phyloP scores from a whole-genome alignment of 2,797 vertebrate species.

The Ficedula albicollis region DNA sequence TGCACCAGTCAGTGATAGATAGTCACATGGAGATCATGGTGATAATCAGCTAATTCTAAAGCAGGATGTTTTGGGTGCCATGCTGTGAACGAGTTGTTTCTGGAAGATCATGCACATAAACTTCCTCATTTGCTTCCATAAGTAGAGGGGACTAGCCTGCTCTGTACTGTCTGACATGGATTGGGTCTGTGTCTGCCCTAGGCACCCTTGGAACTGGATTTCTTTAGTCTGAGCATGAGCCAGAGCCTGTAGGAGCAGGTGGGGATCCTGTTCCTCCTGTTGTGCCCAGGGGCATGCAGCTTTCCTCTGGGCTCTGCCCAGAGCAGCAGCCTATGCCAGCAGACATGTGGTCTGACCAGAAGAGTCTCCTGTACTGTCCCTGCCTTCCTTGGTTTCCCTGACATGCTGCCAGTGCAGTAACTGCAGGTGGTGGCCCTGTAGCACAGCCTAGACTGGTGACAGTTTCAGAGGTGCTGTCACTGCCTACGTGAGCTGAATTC shows the following conservation, averaged over 20 bases:
- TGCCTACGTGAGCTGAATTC: background rate
- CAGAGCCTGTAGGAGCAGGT: background rate
- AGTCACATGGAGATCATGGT: background rate
- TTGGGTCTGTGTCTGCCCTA: background rate
- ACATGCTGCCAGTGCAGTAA: background rate
- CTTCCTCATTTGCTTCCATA: background rate
- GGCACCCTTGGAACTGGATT: background rate
- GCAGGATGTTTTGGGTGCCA: fast-evolving
- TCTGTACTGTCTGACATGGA: background rate
- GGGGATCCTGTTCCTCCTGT: background rate
- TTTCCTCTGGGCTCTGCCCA: background rate
- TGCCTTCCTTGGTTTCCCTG: background rate
- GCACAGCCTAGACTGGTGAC: fast-evolving
- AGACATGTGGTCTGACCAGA: background rate
- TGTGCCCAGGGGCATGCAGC: background rate
- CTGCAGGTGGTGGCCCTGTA: background rate
- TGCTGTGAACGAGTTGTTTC: background rate
- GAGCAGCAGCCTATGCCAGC: background rate
- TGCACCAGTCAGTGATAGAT: background rate
- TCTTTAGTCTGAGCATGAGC: background rate
- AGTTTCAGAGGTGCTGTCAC: background rate
- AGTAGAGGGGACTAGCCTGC: background rate
- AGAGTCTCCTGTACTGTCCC: background rate
- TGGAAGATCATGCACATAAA: background rate
- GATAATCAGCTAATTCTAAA: background rate